Conservation (phyloP, 2,113 vertebrate species). For the Cyanoliseus patagonus region DNA sequence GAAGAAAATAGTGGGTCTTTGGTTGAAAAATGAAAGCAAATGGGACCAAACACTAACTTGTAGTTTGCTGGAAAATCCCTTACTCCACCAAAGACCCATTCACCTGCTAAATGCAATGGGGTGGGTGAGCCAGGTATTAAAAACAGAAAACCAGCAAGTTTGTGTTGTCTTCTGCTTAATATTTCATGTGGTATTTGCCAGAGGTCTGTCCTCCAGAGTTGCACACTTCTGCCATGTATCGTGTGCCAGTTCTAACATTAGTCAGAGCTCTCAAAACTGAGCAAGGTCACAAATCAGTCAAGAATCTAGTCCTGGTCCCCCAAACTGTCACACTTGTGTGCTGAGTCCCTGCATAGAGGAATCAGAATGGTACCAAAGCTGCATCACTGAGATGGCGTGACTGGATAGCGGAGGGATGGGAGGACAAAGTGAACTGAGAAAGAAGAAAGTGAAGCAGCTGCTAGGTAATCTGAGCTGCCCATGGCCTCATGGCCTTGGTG, state of each 20-base stretch:
- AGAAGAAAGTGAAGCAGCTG: background rate
- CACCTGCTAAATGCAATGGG: background rate
- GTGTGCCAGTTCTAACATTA: background rate
- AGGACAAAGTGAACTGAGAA: background rate
- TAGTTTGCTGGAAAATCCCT: background rate
- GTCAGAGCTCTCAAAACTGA: background rate
- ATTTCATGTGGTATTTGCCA: background rate
- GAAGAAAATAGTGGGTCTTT: background rate
- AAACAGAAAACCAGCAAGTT: background rate
- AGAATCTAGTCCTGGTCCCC: background rate
- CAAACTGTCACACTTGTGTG: background rate
- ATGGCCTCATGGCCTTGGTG: background rate
- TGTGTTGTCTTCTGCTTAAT: background rate
- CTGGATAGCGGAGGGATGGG: background rate
- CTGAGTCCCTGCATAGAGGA: background rate
- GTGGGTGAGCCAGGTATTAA: background rate
- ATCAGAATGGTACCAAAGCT: background rate
- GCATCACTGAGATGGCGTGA: background rate
- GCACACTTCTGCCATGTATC: accelerated
- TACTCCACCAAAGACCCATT: background rate
- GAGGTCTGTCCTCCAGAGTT: background rate
- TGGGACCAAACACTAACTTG: background rate
- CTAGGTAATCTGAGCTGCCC: background rate
- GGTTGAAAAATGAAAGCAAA: background rate
- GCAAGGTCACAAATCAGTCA: background rate